phyloP scores from a whole-genome alignment of 2,888 invertebrate genomes.

The Octodonta nipae region DNA sequence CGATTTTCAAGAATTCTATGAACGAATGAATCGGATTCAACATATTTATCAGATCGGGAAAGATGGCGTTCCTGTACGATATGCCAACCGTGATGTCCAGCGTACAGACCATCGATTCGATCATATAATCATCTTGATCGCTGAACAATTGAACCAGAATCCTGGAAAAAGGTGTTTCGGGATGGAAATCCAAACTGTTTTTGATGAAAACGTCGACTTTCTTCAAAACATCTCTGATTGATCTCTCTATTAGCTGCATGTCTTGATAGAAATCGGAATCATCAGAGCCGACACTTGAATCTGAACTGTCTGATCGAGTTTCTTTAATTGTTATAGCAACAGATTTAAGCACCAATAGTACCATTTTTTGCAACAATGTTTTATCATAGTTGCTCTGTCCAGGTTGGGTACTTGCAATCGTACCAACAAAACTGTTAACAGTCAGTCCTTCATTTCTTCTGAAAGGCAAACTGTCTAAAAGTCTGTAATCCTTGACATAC shows the following conservation, averaged over 20 bases:
- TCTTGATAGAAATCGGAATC: conserved; percentile 79
- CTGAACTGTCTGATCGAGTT: conserved; percentile 69
- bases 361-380: conserved; percentile 73
- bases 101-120: conserved; percentile 85
- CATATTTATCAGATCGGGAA: conserved; percentile 67
- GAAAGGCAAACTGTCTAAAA: conserved; percentile 44
- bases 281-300: conserved; percentile 71
- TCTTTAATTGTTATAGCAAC: conserved; percentile 83
- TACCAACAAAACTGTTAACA: conserved; percentile 35
- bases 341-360: conserved; percentile 73
- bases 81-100: conserved; percentile 77
- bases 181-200: conserved; percentile 68
- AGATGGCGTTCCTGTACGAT: conserved; percentile 66
- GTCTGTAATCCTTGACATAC: conserved; percentile 70
- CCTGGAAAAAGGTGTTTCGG: conserved; percentile 75
- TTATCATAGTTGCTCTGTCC: conserved; percentile 45
- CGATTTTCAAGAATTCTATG: conserved; percentile 70
- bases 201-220: conserved; percentile 74
- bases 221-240: conserved; percentile 68
- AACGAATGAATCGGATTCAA: conserved; percentile 78
- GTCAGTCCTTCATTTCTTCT: conserved; percentile 30
- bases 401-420: conserved; percentile 27
- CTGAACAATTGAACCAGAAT: conserved; percentile 78
- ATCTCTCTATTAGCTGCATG: conserved; percentile 75
- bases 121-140: conserved; percentile 81